phyloP scores from a whole-genome alignment of 1,140 invertebrate genomes.

The Trichonephila clavata region DNA sequence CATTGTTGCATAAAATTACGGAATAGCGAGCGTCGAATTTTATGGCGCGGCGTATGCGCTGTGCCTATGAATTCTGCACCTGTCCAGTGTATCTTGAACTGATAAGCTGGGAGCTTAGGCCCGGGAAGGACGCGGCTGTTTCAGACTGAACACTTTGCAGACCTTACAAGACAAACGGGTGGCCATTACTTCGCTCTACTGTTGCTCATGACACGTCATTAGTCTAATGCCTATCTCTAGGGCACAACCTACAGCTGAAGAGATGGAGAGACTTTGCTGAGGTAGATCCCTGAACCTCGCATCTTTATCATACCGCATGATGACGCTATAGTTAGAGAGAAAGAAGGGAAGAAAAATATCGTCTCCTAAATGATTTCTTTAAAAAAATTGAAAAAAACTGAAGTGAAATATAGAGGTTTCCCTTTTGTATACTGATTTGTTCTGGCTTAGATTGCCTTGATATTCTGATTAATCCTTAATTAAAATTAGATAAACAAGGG shows the following conservation, averaged over 20 bases:
- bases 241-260: slow-evolving; percentile 66
- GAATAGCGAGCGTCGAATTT: slow-evolving; percentile 40
- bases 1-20: slow-evolving; percentile 52
- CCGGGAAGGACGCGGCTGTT: slow-evolving; percentile 45
- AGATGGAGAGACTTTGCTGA: slow-evolving; percentile 51
- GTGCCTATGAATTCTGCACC: slow-evolving; percentile 57
- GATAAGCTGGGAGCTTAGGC: slow-evolving; percentile 55
- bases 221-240: slow-evolving; percentile 68
- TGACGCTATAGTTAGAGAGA: not conserved
- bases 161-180: slow-evolving; percentile 69
- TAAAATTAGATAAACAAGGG: too few relatives aligned
- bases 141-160: slow-evolving; percentile 41
- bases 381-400: too few relatives aligned
- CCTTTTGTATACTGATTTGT: too few relatives aligned
- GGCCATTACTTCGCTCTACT: slow-evolving; percentile 69
- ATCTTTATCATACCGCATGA: slow-evolving; percentile 57
- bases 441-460: too few relatives aligned
- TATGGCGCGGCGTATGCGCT: slow-evolving; percentile 24
- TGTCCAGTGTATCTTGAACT: slow-evolving; percentile 65
- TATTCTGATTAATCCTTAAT: too few relatives aligned
- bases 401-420: too few relatives aligned
- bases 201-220: slow-evolving; percentile 73
- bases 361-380: not conserved
- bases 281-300: slow-evolving; percentile 16
- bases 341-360: not conserved